Evolutionary conservation across 2,888 invertebrate species (phyloP).

Genomic region (Heterodera filipjevi): DNA sequence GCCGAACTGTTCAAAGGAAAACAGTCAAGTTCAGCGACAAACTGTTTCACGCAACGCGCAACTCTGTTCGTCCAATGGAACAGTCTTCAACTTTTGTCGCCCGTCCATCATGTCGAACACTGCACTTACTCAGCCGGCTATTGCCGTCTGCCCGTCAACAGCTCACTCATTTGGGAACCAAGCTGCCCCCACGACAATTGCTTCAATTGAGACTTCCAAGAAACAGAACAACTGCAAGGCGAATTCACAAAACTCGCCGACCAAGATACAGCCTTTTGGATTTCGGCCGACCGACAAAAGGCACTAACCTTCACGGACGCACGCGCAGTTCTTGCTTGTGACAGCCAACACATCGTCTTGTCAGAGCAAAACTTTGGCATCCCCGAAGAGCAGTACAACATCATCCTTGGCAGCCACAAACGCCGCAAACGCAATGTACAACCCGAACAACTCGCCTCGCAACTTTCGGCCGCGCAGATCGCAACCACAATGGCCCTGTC

Average conservation of each 20-base stretch:
- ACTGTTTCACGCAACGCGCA: not conserved
- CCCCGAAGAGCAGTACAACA: not conserved
- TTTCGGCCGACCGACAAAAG: not conserved
- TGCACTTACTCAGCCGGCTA: not conserved
- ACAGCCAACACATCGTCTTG: not conserved
- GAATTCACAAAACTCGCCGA: not conserved
- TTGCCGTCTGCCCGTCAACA: not conserved
- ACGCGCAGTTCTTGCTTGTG: not conserved
- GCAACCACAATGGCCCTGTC: not conserved
- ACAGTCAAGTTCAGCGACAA: not conserved
- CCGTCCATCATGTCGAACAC: not conserved
- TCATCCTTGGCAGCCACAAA: not conserved
- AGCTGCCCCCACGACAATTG: not conserved
- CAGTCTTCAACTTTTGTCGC: not conserved
- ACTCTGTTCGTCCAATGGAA: not conserved
- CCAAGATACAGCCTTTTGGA: not conserved
- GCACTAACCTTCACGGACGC: not conserved
- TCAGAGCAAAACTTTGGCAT: slow-evolving; percentile 10
- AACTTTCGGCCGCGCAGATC: not conserved
- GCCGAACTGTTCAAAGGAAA: not conserved
- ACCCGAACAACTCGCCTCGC: not conserved
- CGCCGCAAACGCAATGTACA: not conserved
- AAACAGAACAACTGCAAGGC: not conserved
- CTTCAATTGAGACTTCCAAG: not conserved
- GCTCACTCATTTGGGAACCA: not conserved